Evolutionary conservation across 2,113 vertebrate genomes (phyloP).

Genomic region (Nothocercus nigrocapillus): DNA sequence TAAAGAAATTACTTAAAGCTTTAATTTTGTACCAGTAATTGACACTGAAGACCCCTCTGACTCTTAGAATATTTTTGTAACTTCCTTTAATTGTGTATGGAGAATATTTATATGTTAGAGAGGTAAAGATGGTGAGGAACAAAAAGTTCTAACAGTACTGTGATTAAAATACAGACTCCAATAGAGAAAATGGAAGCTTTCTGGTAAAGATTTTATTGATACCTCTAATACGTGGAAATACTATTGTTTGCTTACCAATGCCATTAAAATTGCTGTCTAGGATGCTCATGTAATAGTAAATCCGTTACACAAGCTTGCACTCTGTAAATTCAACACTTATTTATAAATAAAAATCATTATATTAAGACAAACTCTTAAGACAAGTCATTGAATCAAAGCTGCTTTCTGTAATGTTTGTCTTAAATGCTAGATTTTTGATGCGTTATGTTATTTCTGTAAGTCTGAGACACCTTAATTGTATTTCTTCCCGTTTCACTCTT

Average conservation of each 20-base stretch:
- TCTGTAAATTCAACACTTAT: background rate
- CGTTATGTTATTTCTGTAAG: background rate
- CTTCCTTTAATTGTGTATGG: background rate
- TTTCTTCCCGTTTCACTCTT: background rate
- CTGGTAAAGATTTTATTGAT: background rate
- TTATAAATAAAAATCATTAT: background rate
- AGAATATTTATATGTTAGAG: background rate
- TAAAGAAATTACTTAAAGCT: background rate
- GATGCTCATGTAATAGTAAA: background rate
- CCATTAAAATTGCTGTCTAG: background rate
- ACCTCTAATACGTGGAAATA: background rate
- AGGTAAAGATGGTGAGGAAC: background rate
- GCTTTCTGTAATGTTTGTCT: background rate
- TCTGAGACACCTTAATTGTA: background rate
- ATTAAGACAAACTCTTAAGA: background rate
- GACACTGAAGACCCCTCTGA: background rate
- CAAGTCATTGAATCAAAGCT: background rate
- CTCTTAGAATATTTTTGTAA: background rate
- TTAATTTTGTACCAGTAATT: conserved; percentile 1
- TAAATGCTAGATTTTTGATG: background rate
- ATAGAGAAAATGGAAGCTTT: background rate
- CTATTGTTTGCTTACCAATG: background rate
- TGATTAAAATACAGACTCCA: background rate
- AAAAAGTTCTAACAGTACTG: background rate
- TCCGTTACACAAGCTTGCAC: background rate